Base-by-base conservation (phyloP, 2,113 vertebrate species). In the Hystrix cristata region DNA sequence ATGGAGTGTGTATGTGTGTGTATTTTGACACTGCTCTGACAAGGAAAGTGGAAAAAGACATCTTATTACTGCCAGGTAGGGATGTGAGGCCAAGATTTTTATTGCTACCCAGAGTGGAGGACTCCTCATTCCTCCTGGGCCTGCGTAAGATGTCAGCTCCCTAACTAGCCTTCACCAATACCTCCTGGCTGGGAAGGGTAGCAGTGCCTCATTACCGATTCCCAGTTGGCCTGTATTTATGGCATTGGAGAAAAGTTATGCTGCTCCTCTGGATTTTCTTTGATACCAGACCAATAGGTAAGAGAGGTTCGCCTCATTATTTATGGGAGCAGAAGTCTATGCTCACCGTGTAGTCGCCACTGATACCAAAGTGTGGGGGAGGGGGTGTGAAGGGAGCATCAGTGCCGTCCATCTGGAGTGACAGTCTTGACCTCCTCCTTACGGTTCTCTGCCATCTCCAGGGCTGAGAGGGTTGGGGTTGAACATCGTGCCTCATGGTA, bases 341-440 rank as follows among this genome's bases (percentile, higher is more conserved):
- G 21, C 72, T 29, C 43, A 48, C 25, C 12, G 6, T 48, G 25
- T 76, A 76, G 60, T 91, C 4, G 53, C 57, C 19, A 25, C 16
- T 51, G n/a, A 59, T 14, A 18, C 18, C 43, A 25, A 31, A 2
- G 7, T 83, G 7, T 85, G 11, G 62, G 31, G 8, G 34, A 65
- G 10, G 10, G 43, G 43, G 43, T 15, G 13, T 48, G 43, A 76
- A 76, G 25, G 25, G 14, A 21, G 10, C 18, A 38, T 71, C 79
- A 16, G 48, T 81, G 53, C 8, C 5, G 13, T 51, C 29, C 6
- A 0, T 48, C 0, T 76, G 0, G n/a, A 55, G 25, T 67, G 34
- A 25, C 46, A 48, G 18, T 15, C 7, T 60, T 92, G 38, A 38
- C 71, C 64, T 74, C 57, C 18, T 95, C 72, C 64, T 64, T n/a